Evolutionary conservation across 2,113 vertebrate genomes (phyloP).

Genomic region (Hiodon alosoides): DNA sequence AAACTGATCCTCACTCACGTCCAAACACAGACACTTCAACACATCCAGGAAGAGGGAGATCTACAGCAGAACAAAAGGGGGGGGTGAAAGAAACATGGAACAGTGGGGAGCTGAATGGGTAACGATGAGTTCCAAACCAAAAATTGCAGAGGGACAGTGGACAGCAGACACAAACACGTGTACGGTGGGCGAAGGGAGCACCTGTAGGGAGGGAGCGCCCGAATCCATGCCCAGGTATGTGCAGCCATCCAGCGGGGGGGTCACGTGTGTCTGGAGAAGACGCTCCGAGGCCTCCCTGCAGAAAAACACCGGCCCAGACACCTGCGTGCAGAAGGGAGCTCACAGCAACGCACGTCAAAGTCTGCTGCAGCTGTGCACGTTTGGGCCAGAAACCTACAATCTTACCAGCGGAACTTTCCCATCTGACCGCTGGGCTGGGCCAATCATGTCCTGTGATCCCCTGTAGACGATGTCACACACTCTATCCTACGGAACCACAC

Average conservation of each 20-base stretch:
- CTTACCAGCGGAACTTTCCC: conserved; percentile 81
- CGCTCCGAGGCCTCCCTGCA: conserved; percentile 74
- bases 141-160: background rate
- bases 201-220: conserved; percentile 81
- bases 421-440: conserved; percentile 58
- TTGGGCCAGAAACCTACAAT: background rate
- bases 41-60: conserved; percentile 91
- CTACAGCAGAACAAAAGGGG: conserved; percentile 50
- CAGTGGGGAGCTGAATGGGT: background rate
- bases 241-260: conserved; percentile 83
- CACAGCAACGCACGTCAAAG: background rate
- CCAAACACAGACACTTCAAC: conserved; percentile 77
- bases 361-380: background rate
- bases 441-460: conserved; percentile 66
- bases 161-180: background rate
- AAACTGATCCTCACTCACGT: conserved; percentile 64
- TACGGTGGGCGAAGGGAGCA: conserved; percentile 35
- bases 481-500: conserved; percentile 53
- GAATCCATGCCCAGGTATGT: conserved; percentile 95
- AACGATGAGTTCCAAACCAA: background rate
- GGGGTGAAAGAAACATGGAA: no score
- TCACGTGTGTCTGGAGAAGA: conserved; percentile 81
- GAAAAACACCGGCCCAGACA: conserved; percentile 87
- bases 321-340: conserved; percentile 55
- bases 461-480: conserved; percentile 80